These are phyloP conservation scores for Acleris cristana DNA, from an alignment of 2,888 invertebrate species.

Conservation along the genomic window DNA sequence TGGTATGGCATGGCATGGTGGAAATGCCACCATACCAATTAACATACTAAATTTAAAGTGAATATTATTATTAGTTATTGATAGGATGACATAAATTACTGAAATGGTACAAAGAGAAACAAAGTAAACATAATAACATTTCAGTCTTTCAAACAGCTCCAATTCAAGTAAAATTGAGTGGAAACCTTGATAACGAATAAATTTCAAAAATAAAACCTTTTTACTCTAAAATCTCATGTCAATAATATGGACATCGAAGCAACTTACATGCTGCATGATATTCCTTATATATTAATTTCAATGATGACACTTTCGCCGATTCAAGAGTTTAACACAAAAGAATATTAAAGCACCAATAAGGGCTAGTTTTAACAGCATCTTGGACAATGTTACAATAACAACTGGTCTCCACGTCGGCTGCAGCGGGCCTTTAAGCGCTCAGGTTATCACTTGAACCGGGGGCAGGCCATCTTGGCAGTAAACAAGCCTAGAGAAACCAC, in stretches of 20 bases:
- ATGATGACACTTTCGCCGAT: conserved; percentile 52
- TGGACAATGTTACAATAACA: conserved; percentile 46
- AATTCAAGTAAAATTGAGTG: no score
- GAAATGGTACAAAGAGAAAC: no score
- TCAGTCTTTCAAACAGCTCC: no score
- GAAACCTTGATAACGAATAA: no score
- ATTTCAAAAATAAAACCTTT: no score
- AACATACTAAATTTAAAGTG: no score
- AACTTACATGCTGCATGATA: background rate
- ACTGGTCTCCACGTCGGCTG: conserved; percentile 45
- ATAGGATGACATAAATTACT: no score
- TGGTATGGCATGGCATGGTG: no score
- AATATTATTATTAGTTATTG: no score
- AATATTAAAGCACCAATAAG: conserved; percentile 69
- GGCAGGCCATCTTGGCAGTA: conserved; percentile 8
- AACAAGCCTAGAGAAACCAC: conserved; percentile 20
- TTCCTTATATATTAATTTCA: conserved; percentile 51
- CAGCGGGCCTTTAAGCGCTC: conserved; percentile 17
- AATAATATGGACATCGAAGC: background rate
- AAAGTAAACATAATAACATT: no score
- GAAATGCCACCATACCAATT: no score
- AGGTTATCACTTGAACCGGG: conserved; percentile 19
- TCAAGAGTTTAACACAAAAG: conserved; percentile 69
- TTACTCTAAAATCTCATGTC: no score
- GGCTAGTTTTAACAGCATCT: conserved; percentile 71